Percentiles rank a stretch among this genome's conserved stretches.
phyloP scores from a whole-genome alignment of 1,140 invertebrate genomes.

The Ceratina australensis region DNA sequence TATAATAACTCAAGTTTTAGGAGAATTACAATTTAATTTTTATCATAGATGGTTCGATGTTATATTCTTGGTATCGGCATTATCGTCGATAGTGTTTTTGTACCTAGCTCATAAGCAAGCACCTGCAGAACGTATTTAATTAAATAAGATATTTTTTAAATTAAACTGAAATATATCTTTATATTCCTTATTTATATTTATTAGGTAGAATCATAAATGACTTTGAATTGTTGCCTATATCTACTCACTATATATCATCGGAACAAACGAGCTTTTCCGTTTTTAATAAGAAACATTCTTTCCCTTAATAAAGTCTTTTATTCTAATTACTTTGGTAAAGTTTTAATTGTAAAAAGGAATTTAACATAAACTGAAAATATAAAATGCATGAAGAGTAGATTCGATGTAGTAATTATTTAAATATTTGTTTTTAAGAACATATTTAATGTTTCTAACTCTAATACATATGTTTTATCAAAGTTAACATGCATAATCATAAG shows the following conservation, averaged over 20 bases:
- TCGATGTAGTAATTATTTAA: slow-evolving; percentile 33
- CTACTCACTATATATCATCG: too few species aligned
- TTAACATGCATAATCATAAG: slow-evolving; percentile 39
- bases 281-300: slow-evolving; percentile 1
- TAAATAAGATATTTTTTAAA: slow-evolving; percentile 57
- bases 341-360: not conserved
- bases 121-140: slow-evolving; percentile 78
- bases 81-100: slow-evolving; percentile 97
- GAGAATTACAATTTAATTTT: slow-evolving; percentile 99
- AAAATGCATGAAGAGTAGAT: slow-evolving; percentile 7
- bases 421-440: slow-evolving; percentile 24
- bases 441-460: slow-evolving; percentile 18
- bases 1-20: slow-evolving; percentile 98
- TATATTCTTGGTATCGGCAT: slow-evolving; percentile 98
- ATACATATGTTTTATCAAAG: slow-evolving; percentile 33
- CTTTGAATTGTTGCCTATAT: too few species aligned
- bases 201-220: too few species aligned
- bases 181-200: slow-evolving; percentile 14
- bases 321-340: too few species aligned
- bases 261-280: too few species aligned
- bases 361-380: slow-evolving; percentile 20
- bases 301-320: not conserved
- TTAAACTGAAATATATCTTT: slow-evolving; percentile 29
- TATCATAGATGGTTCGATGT: slow-evolving; percentile 99
- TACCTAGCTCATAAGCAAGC: slow-evolving; percentile 96